phyloP scores from a whole-genome alignment of 2,113 vertebrate genomes.

The Python bivittatus region DNA sequence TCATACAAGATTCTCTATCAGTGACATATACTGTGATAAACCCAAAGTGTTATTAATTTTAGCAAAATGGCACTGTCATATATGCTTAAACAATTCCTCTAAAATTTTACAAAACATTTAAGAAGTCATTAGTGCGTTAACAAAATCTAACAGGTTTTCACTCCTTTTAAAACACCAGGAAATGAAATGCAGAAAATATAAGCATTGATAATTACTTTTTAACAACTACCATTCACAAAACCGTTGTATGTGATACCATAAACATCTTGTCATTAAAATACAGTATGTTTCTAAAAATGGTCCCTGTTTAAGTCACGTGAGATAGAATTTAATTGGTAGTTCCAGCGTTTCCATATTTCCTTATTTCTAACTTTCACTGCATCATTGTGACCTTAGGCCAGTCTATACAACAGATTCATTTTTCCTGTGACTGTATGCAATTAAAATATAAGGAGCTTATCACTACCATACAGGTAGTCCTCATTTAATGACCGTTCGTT shows the following conservation, averaged over 20 bases:
- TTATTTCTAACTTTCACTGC: background rate
- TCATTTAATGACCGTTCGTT: background rate
- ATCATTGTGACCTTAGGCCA: background rate
- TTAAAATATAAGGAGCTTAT: background rate
- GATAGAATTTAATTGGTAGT: background rate
- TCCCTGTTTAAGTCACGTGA: background rate
- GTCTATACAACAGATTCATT: background rate
- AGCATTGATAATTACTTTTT: background rate
- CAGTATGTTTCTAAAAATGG: background rate
- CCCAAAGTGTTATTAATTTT: background rate
- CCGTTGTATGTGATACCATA: background rate
- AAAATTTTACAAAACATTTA: background rate
- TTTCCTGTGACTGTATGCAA: background rate
- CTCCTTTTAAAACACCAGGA: background rate
- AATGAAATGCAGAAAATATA: background rate
- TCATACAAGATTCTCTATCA: background rate
- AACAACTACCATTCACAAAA: background rate
- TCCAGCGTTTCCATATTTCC: background rate
- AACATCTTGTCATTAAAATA: background rate
- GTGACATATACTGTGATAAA: no score
- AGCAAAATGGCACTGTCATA: background rate
- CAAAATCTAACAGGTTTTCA: background rate
- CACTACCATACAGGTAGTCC: background rate
- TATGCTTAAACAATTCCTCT: background rate
- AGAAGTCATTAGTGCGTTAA: background rate